Conservation (phyloP, 2,113 vertebrate genomes). For the Rana temporaria region DNA sequence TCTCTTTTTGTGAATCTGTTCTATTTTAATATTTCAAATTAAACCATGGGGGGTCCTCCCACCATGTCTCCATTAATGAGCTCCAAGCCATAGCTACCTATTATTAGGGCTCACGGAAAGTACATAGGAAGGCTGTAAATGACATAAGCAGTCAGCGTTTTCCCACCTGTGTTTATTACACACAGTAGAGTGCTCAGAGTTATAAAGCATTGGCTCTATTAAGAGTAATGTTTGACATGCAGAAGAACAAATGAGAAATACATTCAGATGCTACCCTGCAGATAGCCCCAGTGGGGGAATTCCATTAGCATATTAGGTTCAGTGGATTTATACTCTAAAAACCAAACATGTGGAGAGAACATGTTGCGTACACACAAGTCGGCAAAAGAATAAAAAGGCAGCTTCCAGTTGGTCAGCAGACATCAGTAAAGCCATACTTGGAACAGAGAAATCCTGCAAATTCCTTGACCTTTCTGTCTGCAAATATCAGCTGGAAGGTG, state of each 20-base stretch:
- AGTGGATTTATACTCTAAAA: constrained; percentile 62
- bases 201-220: constrained; percentile 26
- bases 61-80: constrained; percentile 8
- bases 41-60: background rate
- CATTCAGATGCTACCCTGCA: constrained; percentile 28
- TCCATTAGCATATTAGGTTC: constrained; percentile 65
- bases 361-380: constrained; percentile 60
- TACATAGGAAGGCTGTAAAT: constrained; percentile 14
- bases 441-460: constrained; percentile 52
- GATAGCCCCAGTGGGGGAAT: constrained; percentile 56
- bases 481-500: constrained; percentile 22
- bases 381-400: constrained; percentile 55
- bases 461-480: constrained; percentile 25
- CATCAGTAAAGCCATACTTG: constrained; percentile 8
- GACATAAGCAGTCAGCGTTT: background rate
- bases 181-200: background rate
- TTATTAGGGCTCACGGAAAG: background rate
- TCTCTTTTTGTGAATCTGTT: too few species aligned
- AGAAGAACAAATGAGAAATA: background rate
- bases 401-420: constrained; percentile 34
- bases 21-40: too few species aligned
- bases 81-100: background rate
- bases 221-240: constrained; percentile 43
- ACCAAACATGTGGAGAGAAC: constrained; percentile 64
- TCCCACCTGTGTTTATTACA: constrained; percentile 12